Evolutionary conservation across 1,140 invertebrate genomes (phyloP).

Genomic region (Thaumatotibia leucotreta): DNA sequence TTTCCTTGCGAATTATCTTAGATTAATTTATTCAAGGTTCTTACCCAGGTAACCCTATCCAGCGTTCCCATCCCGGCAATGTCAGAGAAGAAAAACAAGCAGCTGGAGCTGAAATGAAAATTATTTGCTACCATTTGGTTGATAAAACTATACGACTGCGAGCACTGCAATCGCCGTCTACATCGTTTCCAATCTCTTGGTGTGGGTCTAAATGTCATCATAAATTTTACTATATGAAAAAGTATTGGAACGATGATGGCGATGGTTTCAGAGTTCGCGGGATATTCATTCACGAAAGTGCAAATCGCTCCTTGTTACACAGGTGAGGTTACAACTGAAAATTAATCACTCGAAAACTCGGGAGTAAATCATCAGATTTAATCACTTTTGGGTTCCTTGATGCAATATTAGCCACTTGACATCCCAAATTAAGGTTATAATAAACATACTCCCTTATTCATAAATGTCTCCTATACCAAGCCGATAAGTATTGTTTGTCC

Average conservation of each 20-base stretch:
- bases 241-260: not conserved
- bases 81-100: constrained; percentile 75
- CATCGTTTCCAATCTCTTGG: not conserved
- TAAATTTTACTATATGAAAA: not conserved
- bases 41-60: constrained; percentile 69
- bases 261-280: not conserved
- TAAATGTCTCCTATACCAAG: no score
- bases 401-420: no score
- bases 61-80: constrained; percentile 77
- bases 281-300: not conserved
- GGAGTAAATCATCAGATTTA: no score
- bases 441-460: no score
- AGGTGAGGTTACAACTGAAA: no score
- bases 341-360: no score
- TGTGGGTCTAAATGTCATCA: not conserved
- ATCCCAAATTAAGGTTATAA: no score
- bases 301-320: not conserved
- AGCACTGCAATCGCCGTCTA: not conserved
- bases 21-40: constrained; percentile 45
- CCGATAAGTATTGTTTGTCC: no score
- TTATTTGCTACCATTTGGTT: not conserved
- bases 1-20: constrained; percentile 45
- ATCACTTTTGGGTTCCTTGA: no score
- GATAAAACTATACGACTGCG: no score
- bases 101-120: constrained; percentile 56